phyloP scores from a whole-genome alignment of 2,113 vertebrate genomes.

The Acrocephalus kingi region DNA sequence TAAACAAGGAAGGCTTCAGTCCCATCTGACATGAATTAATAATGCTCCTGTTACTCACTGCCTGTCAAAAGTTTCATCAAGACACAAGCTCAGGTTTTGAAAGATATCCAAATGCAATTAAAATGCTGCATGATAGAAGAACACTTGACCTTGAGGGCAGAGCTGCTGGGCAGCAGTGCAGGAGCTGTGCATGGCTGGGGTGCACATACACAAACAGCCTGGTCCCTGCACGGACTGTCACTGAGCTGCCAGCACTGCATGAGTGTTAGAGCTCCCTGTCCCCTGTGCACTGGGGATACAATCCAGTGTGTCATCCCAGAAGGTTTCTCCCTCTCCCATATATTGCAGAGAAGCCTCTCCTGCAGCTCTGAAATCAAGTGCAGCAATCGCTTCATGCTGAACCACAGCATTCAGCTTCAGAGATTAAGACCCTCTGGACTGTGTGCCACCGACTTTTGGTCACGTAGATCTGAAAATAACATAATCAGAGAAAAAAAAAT shows the following conservation, averaged over 20 bases:
- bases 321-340: neutral
- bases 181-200: neutral
- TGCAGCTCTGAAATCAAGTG: neutral
- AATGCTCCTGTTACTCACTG: neutral
- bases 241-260: neutral
- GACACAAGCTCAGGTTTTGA: neutral
- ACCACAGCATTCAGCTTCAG: neutral
- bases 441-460: neutral
- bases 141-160: neutral
- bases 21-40: slow-evolving; percentile 36
- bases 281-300: neutral
- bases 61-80: slow-evolving; percentile 43
- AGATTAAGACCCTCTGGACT: neutral
- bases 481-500: neutral
- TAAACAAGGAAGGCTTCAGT: slow-evolving; percentile 6
- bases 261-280: neutral
- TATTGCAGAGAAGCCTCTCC: neutral
- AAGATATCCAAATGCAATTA: neutral
- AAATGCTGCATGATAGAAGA: neutral
- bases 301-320: neutral
- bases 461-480: neutral
- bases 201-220: neutral
- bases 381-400: neutral
- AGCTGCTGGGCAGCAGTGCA: neutral
- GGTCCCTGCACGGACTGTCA: neutral